Base-by-base conservation (phyloP, 2,113 vertebrate genomes). In the Lates calcarifer region DNA sequence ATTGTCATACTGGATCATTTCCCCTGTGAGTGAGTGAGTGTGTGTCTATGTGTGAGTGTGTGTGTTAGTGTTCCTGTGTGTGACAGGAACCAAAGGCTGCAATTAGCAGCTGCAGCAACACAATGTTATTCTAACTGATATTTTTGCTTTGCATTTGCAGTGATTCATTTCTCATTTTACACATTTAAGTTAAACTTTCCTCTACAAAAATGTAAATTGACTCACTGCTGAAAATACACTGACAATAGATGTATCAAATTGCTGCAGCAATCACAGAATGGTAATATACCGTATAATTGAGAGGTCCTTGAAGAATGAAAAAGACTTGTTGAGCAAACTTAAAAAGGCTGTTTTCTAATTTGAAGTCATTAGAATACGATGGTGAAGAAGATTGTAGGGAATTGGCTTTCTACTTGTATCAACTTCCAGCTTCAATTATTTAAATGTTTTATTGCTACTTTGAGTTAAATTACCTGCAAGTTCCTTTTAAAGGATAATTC, bases 1-100 rank as follows among this genome's bases (percentile, higher is more conserved):
- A 76, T 87, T 90, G 83, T 85, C 84, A 89, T 85, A 79, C 74
- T 88, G 83, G 85, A 85, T 90, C 76, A 86, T 85, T 89, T 89
- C 86, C 85, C 82, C 60, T 45, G 73, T 82, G 79, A 61, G 63
- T 3, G 28, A 20, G 24, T 55, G 75, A 33, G 43, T 67, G 57
- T 60, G 41, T 78, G 67, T 61, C 53, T 47, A 39, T 57, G 6
- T 65, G 57, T 37, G 56, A 22, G 13, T 60, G 4, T 79, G n/a
- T 49, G n/a, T 71, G 68, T 41, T 24, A 56, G 58, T 57, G 49
- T 24, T 63, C 39, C 41, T 78, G 69, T 45, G 45, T 77, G 57
- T 57, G 60, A 76, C 41, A 26, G 49, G 11, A 53, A 82, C 69
- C 67, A 83, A 88, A 79, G 22, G 12, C 41, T 63, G 49, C 31